A percentile compares a stretch with the other conserved stretches of the same genome.
Evolutionary conservation across 2,113 vertebrate genomes (phyloP).

Genomic region (Oreochromis spilurus): DNA sequence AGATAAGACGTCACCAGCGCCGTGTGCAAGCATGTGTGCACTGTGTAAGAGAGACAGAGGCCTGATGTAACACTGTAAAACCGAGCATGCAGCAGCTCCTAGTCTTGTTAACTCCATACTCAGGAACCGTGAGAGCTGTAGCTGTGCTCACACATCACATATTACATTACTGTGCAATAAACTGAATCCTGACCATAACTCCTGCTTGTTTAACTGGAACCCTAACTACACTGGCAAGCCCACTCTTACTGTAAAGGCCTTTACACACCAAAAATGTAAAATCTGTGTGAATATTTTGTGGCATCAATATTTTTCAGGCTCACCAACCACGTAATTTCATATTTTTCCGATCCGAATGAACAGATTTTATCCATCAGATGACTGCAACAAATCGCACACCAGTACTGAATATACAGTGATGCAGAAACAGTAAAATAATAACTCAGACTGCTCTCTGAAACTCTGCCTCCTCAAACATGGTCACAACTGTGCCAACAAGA

Average conservation of each 20-base stretch:
- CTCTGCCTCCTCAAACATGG: background rate
- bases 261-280: background rate
- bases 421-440: background rate
- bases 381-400: background rate
- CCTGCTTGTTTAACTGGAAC: background rate
- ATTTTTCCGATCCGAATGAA: background rate
- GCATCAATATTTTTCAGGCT: background rate
- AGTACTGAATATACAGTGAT: background rate
- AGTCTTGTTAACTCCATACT: background rate
- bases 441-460: background rate
- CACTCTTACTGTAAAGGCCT: background rate
- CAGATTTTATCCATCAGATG: background rate
- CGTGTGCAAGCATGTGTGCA: background rate
- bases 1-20: background rate
- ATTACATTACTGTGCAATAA: background rate
- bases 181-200: background rate
- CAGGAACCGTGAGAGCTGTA: background rate
- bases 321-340: background rate
- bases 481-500: background rate
- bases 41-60: background rate
- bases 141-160: background rate
- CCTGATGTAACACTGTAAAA: constrained; percentile 28
- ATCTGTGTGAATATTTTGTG: background rate
- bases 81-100: background rate
- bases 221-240: background rate